phyloP scores from a whole-genome alignment of 2,888 invertebrate species.

The Drosophila leonis region DNA sequence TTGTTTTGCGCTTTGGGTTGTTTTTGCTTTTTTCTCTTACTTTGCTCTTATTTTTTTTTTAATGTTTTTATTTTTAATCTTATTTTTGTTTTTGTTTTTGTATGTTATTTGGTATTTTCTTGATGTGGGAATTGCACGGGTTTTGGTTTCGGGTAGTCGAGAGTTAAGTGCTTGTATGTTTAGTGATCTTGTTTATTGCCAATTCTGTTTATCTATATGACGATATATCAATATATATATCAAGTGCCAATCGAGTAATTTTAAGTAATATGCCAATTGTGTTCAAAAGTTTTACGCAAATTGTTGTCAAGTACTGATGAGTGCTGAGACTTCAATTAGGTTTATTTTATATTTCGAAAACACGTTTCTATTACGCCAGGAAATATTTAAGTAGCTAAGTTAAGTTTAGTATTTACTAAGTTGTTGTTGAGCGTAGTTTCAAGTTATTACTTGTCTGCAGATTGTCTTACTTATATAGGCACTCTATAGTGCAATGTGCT shows the following conservation, averaged over 20 bases:
- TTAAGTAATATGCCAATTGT: constrained; percentile 63
- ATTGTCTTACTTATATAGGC: constrained; percentile 37
- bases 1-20: background rate
- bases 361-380: constrained; percentile 28
- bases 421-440: constrained; percentile 54
- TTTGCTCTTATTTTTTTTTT: constrained; percentile 27
- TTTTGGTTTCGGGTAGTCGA: constrained; percentile 54
- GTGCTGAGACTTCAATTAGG: constrained; percentile 20
- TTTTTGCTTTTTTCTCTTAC: constrained; percentile 29
- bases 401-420: constrained; percentile 19
- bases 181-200: constrained; percentile 46
- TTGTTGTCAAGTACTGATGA: constrained; percentile 57
- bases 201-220: constrained; percentile 40
- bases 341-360: background rate
- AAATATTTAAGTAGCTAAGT: too few species aligned
- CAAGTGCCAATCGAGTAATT: constrained; percentile 58
- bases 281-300: constrained; percentile 73
- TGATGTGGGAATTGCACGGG: constrained; percentile 67
- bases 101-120: constrained; percentile 66
- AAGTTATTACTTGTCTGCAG: constrained; percentile 29
- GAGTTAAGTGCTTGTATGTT: constrained; percentile 55
- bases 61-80: constrained; percentile 12
- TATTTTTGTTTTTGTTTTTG: constrained; percentile 10
- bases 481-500: constrained; percentile 36
- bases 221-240: constrained; percentile 28